Conservation (phyloP, 1,140 invertebrate genomes). For the Dysdera silvatica region DNA sequence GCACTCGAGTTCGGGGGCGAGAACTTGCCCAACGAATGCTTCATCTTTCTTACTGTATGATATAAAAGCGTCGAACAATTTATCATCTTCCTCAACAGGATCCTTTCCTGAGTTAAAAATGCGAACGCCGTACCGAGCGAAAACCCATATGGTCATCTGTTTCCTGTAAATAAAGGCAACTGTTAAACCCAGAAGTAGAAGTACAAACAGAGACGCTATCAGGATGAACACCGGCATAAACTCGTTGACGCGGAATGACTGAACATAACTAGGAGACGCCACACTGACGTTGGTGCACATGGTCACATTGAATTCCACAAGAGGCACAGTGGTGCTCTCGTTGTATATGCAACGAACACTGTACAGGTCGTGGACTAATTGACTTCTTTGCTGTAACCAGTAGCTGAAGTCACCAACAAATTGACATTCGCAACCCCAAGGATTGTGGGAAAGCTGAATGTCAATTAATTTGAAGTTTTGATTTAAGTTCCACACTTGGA, state of each 20-base stretch:
- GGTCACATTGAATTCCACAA: constrained; percentile 26
- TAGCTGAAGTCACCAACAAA: constrained; percentile 68
- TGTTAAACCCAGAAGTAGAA: constrained; percentile 52
- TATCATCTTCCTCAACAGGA: constrained; percentile 61
- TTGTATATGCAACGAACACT: constrained; percentile 72
- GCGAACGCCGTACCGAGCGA: constrained; percentile 52
- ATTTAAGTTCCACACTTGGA: constrained; percentile 74
- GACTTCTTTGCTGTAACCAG: constrained; percentile 55
- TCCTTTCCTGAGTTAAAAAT: constrained; percentile 53
- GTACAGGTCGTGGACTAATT: constrained; percentile 65
- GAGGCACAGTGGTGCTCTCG: constrained; percentile 39
- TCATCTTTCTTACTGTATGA: constrained; percentile 88
- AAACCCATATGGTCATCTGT: constrained; percentile 42
- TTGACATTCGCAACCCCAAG: constrained; percentile 82
- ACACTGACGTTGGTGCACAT: constrained; percentile 14
- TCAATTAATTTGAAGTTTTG: constrained; percentile 56
- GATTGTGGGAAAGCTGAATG: constrained; percentile 67
- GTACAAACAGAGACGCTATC: constrained; percentile 46
- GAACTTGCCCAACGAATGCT: constrained; percentile 72
- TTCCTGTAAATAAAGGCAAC: constrained; percentile 55
- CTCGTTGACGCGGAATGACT: constrained; percentile 7
- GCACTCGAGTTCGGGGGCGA: constrained; percentile 75
- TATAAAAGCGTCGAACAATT: constrained; percentile 84
- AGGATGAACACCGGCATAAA: constrained; percentile 19
- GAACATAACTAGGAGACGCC: constrained; percentile 6